Percentiles rank a stretch among this genome's conserved stretches.
Conservation (phyloP, 2,888 invertebrate species). For the Netelia virgata region DNA sequence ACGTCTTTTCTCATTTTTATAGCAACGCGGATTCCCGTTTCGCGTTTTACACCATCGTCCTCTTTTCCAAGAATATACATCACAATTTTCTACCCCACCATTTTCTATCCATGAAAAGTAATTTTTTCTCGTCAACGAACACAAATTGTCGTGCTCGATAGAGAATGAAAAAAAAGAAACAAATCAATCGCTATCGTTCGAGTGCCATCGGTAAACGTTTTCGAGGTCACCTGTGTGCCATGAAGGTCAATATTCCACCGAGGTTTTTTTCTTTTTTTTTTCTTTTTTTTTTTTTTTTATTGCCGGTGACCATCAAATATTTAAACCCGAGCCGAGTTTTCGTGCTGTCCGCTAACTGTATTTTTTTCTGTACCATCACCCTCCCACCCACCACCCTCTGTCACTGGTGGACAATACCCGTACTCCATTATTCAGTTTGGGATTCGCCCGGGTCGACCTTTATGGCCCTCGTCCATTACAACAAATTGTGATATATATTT, state of each 20-base stretch:
- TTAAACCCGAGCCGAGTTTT: constrained; percentile 29
- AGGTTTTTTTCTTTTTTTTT: not conserved
- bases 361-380: constrained; percentile 1
- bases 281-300: not conserved
- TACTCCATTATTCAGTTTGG: constrained; percentile 43
- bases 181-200: not conserved
- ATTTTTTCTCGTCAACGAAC: constrained; percentile 1
- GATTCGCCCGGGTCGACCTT: constrained; percentile 6
- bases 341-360: constrained; percentile 17
- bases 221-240: not conserved
- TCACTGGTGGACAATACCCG: constrained; percentile 10
- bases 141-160: not conserved
- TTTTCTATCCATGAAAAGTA: constrained; percentile 6
- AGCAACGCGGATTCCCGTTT: not conserved
- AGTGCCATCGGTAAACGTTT: not conserved
- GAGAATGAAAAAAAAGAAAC: not conserved
- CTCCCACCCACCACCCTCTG: not conserved
- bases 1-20: constrained; percentile 26
- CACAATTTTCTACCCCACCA: not conserved
- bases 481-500: constrained; percentile 47
- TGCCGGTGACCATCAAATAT: constrained; percentile 6
- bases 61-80: not conserved
- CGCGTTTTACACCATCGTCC: not conserved
- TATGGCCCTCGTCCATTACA: not conserved
- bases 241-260: not conserved